These are phyloP conservation scores for Phengaris arion DNA, from an alignment of 2,888 invertebrate species.

Conservation along the genomic window DNA sequence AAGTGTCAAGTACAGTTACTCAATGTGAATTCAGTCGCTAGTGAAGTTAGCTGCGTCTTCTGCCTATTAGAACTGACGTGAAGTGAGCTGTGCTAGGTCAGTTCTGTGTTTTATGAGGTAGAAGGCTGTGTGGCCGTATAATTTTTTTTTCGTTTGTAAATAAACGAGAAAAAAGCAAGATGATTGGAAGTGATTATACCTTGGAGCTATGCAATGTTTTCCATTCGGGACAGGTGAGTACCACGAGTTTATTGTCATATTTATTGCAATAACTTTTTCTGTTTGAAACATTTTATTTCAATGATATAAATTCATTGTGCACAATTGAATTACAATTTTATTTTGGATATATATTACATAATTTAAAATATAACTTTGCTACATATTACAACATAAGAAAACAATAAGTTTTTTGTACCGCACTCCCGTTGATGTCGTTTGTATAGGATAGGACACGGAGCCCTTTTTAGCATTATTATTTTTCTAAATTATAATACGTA, in stretches of 20 bases:
- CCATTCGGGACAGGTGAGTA: slow-evolving; percentile 90
- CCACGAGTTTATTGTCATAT: no score
- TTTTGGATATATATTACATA: background rate
- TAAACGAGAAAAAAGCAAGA: slow-evolving; percentile 57
- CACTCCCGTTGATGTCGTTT: slow-evolving; percentile 61
- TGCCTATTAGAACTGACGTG: slow-evolving; percentile 43
- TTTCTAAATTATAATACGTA: no score
- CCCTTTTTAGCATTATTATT: background rate
- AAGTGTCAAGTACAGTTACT: slow-evolving; percentile 52
- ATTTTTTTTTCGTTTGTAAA: slow-evolving; percentile 44
- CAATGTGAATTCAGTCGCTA: slow-evolving; percentile 53
- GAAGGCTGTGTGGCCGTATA: slow-evolving; percentile 36
- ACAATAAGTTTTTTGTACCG: background rate
- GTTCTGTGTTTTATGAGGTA: slow-evolving; percentile 48
- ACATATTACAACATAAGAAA: background rate
- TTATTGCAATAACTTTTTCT: no score
- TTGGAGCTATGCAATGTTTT: slow-evolving; percentile 93
- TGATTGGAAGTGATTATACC: slow-evolving; percentile 91
- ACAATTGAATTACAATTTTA: no score
- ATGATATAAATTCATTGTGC: no score
- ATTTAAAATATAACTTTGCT: background rate
- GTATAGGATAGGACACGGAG: slow-evolving; percentile 34
- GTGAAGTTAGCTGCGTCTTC: slow-evolving; percentile 64
- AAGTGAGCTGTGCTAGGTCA: slow-evolving; percentile 59
- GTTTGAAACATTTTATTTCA: no score